These are phyloP conservation scores for Epinotia demarniana DNA, from an alignment of 2,888 invertebrate genomes.

Conservation along the genomic window DNA sequence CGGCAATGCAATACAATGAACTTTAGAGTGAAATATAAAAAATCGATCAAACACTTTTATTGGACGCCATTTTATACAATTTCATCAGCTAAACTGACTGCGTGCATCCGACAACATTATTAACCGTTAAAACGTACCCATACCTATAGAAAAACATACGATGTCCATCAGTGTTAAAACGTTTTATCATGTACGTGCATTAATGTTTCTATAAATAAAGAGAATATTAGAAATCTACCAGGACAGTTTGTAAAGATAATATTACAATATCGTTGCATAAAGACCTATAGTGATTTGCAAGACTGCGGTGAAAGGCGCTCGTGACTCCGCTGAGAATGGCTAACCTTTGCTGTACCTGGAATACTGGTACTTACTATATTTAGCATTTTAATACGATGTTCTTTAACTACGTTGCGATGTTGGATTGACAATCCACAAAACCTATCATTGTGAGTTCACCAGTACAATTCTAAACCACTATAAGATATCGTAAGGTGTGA, in stretches of 20 bases:
- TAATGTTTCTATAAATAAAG: not conserved
- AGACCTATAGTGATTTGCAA: constrained; percentile 59
- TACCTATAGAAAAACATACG: not conserved
- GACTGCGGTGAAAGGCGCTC: constrained; percentile 65
- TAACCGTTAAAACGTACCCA: too few species aligned
- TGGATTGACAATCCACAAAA: not conserved
- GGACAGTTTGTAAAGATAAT: constrained; percentile 20
- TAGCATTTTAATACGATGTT: constrained; percentile 12
- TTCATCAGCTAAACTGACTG: too few species aligned
- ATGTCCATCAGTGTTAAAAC: not conserved
- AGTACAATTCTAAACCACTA: too few species aligned
- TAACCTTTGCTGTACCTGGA: constrained; percentile 50
- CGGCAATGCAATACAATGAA: too few species aligned
- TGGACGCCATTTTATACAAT: not conserved
- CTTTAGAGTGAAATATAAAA: not conserved
- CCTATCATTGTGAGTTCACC: too few species aligned
- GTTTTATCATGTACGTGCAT: not conserved
- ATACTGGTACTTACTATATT: constrained; percentile 17
- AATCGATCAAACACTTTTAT: not conserved
- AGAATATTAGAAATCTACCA: constrained; percentile 20
- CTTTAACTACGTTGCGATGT: not conserved
- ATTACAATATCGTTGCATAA: constrained; percentile 44
- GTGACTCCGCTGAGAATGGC: constrained; percentile 55
- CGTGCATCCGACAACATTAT: too few species aligned
- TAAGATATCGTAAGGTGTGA: not conserved